A percentile compares a stretch with the other conserved stretches of the same genome.
These are phyloP conservation scores for Rynchops niger DNA, from an alignment of 2,113 vertebrate species.

Conservation along the genomic window DNA sequence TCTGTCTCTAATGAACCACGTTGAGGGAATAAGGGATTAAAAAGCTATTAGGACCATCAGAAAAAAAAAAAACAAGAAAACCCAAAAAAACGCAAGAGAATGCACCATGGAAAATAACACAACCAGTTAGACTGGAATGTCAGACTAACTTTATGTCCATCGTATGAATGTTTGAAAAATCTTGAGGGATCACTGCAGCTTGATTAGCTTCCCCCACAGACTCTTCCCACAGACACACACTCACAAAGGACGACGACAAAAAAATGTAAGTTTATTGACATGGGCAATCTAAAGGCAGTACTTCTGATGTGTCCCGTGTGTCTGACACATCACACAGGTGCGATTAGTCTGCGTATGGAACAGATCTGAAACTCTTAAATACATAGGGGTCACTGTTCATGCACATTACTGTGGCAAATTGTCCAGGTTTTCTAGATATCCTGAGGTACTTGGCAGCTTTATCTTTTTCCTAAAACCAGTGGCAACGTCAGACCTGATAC, in stretches of 20 bases:
- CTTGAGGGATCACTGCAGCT: not conserved
- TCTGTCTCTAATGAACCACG: not conserved
- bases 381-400: not conserved
- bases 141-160: not conserved
- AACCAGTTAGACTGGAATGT: not conserved
- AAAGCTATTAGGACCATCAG: not conserved
- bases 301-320: not conserved
- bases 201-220: not conserved
- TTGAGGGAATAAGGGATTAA: not conserved
- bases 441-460: not conserved
- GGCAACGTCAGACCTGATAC: not conserved
- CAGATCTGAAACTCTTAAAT: not conserved
- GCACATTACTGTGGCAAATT: not conserved
- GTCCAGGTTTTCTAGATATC: not conserved
- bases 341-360: not conserved
- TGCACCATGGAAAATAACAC: not conserved
- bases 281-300: not conserved
- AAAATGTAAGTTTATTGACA: constrained; percentile 29
- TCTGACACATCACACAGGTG: not conserved
- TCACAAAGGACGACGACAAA: not conserved
- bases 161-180: not conserved
- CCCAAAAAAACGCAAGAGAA: not conserved
- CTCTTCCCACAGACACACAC: not conserved
- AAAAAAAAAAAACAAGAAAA: too few relatives aligned
- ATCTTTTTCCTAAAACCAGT: not conserved